phyloP scores from a whole-genome alignment of 2,888 invertebrate species.

The Tachina fera region DNA sequence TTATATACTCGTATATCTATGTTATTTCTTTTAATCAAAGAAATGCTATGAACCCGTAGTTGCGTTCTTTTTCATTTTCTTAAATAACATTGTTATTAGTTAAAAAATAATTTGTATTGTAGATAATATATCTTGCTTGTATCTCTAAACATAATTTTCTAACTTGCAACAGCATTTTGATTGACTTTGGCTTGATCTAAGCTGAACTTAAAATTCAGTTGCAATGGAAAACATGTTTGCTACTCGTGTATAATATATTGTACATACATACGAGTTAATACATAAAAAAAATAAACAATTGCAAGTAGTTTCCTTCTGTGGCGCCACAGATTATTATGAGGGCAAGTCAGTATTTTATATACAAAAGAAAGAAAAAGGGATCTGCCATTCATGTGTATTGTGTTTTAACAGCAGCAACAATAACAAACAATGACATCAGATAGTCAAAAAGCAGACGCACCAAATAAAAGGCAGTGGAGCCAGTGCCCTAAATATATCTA shows the following conservation, averaged over 20 bases:
- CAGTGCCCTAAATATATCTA: not conserved
- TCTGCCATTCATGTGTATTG: conserved; percentile 26
- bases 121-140: conserved; percentile 30
- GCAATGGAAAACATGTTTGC: conserved; percentile 17
- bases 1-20: not conserved
- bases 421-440: conserved; percentile 44
- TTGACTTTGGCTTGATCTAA: conserved; percentile 56
- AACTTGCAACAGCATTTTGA: conserved; percentile 37
- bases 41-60: not conserved
- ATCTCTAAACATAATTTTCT: conserved; percentile 44
- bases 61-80: not conserved
- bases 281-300: conserved; percentile 15
- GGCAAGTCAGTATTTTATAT: not conserved
- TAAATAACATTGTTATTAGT: conserved; percentile 18
- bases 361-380: conserved; percentile 28
- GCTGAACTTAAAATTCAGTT: conserved; percentile 50
- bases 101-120: conserved; percentile 1
- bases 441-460: conserved; percentile 9
- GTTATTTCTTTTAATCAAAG: too few species aligned
- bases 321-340: conserved; percentile 55
- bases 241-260: not conserved
- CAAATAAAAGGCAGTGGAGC: not conserved
- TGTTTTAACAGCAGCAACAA: not conserved
- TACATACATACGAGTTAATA: not conserved
- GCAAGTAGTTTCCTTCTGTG: conserved; percentile 56